A percentile compares a stretch with the other conserved stretches of the same genome.
Evolutionary conservation across 2,113 vertebrate genomes (phyloP).

Genomic region (Sturnus vulgaris): DNA sequence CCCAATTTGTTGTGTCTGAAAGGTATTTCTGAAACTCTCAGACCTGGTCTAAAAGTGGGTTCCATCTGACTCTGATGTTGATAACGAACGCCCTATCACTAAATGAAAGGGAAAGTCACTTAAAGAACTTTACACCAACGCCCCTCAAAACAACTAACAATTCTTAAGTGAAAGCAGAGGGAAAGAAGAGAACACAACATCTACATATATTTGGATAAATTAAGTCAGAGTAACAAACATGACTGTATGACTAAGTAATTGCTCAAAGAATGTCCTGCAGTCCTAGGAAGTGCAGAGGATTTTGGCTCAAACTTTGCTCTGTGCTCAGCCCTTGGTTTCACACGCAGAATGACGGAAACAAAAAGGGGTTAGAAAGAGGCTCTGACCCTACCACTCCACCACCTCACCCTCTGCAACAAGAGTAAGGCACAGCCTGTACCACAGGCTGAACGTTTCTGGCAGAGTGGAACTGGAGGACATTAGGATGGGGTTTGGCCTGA

Average conservation of each 20-base stretch:
- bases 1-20: not conserved
- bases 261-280: not conserved
- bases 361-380: not conserved
- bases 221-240: not conserved
- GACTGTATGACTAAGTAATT: not conserved
- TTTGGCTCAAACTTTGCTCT: not conserved
- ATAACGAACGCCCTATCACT: not conserved
- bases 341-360: not conserved
- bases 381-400: not conserved
- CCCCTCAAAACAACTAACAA: not conserved
- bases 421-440: not conserved
- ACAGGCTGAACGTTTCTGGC: not conserved
- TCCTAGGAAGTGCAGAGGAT: not conserved
- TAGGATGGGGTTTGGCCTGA: not conserved
- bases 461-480: not conserved
- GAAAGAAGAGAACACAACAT: not conserved
- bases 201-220: not conserved
- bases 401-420: not conserved
- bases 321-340: not conserved
- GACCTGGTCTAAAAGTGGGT: not conserved
- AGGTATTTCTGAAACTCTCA: not conserved
- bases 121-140: not conserved
- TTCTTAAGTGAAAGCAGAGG: not conserved
- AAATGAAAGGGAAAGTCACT: not conserved
- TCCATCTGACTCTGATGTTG: not conserved